These are phyloP conservation scores for Oligia strigilis DNA, from an alignment of 2,888 invertebrate genomes.

Conservation along the genomic window DNA sequence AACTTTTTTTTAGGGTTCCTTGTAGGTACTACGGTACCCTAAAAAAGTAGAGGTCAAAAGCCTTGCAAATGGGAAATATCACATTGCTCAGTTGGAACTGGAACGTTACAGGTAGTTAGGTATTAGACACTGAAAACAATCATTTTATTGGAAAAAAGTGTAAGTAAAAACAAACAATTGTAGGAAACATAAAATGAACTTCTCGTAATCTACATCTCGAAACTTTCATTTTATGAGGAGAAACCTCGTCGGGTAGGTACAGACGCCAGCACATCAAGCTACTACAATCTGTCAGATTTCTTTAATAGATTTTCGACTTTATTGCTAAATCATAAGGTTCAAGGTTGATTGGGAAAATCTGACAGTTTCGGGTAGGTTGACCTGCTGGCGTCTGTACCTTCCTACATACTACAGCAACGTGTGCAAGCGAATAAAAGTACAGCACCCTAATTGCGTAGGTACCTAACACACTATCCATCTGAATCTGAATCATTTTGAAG, in stretches of 20 bases:
- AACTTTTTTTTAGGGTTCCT: no score
- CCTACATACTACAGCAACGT: neutral
- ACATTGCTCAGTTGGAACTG: constrained; percentile 4
- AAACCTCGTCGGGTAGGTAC: constrained; percentile 21
- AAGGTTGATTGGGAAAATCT: no score
- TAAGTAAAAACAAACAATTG: neutral
- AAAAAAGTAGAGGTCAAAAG: neutral
- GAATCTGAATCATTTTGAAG: no score
- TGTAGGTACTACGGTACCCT: no score
- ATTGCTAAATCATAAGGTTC: no score
- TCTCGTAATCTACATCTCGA: constrained; percentile 1
- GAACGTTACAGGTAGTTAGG: neutral
- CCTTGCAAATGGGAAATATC: neutral
- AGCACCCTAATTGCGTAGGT: neutral
- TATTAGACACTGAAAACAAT: neutral
- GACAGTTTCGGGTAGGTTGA: no score
- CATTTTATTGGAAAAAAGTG: neutral
- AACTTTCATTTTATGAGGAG: constrained; percentile 46
- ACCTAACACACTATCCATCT: no score
- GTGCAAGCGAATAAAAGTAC: constrained; percentile 9
- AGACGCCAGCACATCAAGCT: no score
- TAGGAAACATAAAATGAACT: neutral
- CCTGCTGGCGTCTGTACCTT: no score
- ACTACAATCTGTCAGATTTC: no score
- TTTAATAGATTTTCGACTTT: no score